Conservation (phyloP, 2,888 invertebrate species). For the Mesorhabditis belari region DNA sequence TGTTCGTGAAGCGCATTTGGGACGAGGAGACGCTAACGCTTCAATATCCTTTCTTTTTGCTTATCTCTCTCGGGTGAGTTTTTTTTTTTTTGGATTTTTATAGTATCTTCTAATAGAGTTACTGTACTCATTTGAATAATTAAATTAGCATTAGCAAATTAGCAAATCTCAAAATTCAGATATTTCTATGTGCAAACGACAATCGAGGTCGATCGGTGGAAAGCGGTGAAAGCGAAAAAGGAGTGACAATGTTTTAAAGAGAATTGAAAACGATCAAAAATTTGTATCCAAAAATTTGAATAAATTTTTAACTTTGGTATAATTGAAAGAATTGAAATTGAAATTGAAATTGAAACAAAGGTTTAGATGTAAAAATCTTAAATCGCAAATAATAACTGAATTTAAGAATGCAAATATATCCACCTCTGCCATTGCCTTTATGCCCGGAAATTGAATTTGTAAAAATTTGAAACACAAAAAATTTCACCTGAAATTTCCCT, state of each 20-base stretch:
- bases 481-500: too few species aligned
- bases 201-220: conserved; percentile 40
- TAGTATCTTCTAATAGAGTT: neutral
- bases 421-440: too few species aligned
- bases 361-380: too few species aligned
- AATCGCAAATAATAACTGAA: too few species aligned
- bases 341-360: too few species aligned
- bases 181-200: conserved; percentile 46
- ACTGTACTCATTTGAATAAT: neutral
- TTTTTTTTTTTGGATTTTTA: neutral
- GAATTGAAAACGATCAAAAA: neutral
- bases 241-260: conserved; percentile 2
- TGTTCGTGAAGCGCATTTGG: conserved; percentile 51
- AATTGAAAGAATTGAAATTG: too few species aligned
- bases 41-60: conserved; percentile 45
- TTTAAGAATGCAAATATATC: too few species aligned
- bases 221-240: conserved; percentile 13
- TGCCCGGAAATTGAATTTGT: too few species aligned
- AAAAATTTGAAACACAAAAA: too few species aligned
- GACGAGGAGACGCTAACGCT: conserved; percentile 50
- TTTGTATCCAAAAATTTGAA: neutral
- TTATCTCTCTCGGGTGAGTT: conserved; percentile 42
- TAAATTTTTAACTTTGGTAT: neutral
- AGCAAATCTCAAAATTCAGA: neutral
- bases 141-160: neutral